Conservation (phyloP, 2,113 vertebrate species). For the Athene cunicularia region DNA sequence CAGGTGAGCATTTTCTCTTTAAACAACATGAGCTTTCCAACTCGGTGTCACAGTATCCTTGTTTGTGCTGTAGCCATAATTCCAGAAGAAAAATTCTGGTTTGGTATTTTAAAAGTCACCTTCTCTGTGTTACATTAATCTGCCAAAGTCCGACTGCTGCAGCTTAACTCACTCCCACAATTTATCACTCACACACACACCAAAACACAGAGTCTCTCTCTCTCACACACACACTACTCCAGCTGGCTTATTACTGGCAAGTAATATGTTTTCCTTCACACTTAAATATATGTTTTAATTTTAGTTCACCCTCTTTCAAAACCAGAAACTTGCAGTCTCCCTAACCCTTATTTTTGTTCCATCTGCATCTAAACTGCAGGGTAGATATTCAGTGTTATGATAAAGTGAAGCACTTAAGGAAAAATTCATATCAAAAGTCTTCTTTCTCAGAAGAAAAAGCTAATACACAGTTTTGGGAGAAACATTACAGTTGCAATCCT, state of each 20-base stretch:
- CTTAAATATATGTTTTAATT: conserved; percentile 9
- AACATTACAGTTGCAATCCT: conserved; percentile 59
- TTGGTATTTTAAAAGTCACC: conserved; percentile 25
- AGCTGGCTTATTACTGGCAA: background rate
- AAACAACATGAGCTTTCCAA: background rate
- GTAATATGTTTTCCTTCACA: background rate
- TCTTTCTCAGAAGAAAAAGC: conserved; percentile 67
- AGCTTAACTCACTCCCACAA: background rate
- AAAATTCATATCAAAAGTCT: background rate
- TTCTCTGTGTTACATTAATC: background rate
- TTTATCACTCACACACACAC: background rate
- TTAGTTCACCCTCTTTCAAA: background rate
- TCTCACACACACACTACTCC: background rate
- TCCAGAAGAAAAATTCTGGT: background rate
- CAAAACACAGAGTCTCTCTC: background rate
- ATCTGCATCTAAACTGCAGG: background rate
- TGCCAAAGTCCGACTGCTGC: background rate
- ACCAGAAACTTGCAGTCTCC: background rate
- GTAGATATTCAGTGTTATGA: background rate
- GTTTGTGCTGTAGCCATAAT: background rate
- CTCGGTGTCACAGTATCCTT: background rate
- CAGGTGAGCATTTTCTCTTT: background rate
- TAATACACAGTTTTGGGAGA: conserved; percentile 69
- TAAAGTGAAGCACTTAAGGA: conserved; percentile 1
- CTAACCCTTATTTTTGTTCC: background rate